Conservation (phyloP, 2,888 invertebrate species). For the Eristalis intricaria region DNA sequence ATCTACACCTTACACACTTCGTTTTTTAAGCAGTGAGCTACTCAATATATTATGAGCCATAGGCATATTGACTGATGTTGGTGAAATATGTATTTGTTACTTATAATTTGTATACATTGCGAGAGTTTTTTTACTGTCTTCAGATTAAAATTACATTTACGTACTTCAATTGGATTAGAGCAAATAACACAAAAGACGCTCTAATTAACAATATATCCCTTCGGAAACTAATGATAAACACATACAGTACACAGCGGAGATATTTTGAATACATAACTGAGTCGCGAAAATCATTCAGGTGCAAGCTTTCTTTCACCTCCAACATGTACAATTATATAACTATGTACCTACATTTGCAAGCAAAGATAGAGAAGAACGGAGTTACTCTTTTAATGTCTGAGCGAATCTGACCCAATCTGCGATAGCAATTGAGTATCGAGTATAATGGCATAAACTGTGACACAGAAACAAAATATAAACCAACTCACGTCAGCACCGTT, state of each 20-base stretch:
- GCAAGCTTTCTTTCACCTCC: constrained; percentile 68
- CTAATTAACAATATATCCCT: constrained; percentile 51
- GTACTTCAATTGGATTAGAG: too few species aligned
- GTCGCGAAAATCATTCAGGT: constrained; percentile 55
- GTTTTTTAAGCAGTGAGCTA: too few species aligned
- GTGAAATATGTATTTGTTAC: too few species aligned
- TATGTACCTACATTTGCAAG: constrained; percentile 39
- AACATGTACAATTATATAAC: neutral
- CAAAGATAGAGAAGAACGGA: constrained; percentile 49
- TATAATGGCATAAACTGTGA: constrained; percentile 66
- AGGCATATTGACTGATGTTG: too few species aligned
- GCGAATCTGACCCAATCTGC: constrained; percentile 66
- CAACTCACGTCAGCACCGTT: constrained; percentile 54
- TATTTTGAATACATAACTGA: constrained; percentile 46
- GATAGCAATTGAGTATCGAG: constrained; percentile 67
- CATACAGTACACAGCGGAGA: constrained; percentile 17
- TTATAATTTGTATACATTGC: too few species aligned
- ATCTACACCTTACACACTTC: too few species aligned
- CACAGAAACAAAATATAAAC: constrained; percentile 43
- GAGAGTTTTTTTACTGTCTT: too few species aligned
- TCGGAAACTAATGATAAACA: constrained; percentile 5
- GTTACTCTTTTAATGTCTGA: constrained; percentile 58
- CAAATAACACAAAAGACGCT: too few species aligned
- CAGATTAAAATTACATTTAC: too few species aligned
- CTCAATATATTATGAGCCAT: too few species aligned